Conservation (phyloP, 2,888 invertebrate species). For the Cataglyphis albicans region DNA sequence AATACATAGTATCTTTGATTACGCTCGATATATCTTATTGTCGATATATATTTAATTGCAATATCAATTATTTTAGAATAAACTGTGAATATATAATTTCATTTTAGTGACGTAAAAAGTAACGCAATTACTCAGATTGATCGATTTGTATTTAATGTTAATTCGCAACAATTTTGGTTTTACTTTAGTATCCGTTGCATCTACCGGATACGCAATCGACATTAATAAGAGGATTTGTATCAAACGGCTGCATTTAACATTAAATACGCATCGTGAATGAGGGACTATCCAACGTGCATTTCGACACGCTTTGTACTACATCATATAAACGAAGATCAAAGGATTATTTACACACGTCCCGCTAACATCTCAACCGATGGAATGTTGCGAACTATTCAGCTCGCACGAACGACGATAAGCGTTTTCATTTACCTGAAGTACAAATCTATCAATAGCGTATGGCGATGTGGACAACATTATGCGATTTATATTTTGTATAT, state of each 20-base stretch:
- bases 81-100: constrained; percentile 18
- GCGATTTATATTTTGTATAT: constrained; percentile 21
- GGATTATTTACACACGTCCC: constrained; percentile 31
- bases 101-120: constrained; percentile 20
- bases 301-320: constrained; percentile 26
- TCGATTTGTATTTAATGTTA: constrained; percentile 21
- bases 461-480: background rate
- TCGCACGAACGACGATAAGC: background rate
- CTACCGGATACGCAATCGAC: constrained; percentile 28
- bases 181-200: constrained; percentile 40
- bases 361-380: constrained; percentile 30
- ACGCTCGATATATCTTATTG: background rate
- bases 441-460: constrained; percentile 31
- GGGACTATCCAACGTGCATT: constrained; percentile 6
- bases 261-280: constrained; percentile 17
- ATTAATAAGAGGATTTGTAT: constrained; percentile 46
- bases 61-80: constrained; percentile 7
- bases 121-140: background rate
- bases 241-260: constrained; percentile 44
- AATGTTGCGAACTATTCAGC: constrained; percentile 5
- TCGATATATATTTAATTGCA: constrained; percentile 1
- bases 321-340: constrained; percentile 41
- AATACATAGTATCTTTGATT: background rate
- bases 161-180: constrained; percentile 28
- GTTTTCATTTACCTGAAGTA: constrained; percentile 48